Percentiles rank a stretch among this genome's conserved stretches.
Evolutionary conservation across 1,140 invertebrate species (phyloP).

Genomic region (Cydia pomonella): DNA sequence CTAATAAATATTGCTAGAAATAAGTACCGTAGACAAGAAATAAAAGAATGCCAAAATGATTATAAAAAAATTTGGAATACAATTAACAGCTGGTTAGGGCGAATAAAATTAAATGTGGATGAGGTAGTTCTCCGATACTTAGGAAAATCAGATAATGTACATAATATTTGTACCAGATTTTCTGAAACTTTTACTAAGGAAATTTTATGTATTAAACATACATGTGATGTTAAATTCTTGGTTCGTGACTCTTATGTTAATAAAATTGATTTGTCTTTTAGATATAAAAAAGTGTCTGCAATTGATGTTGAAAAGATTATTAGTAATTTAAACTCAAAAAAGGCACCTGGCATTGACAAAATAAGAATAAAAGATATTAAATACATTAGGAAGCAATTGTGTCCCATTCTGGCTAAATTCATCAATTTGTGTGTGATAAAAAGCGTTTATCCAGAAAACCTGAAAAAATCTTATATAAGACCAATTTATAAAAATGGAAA

Average conservation of each 20-base stretch:
- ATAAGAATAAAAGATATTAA: too few species aligned
- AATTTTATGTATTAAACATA: conserved; percentile 38
- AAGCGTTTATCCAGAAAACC: too few species aligned
- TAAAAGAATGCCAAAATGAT: not conserved
- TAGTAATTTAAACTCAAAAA: too few species aligned
- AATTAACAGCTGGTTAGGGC: not conserved
- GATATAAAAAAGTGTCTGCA: conserved; percentile 30
- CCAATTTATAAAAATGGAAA: too few species aligned
- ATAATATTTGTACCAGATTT: conserved; percentile 35
- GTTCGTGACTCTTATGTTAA: conserved; percentile 32
- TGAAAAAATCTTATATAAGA: too few species aligned
- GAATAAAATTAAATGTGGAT: not conserved
- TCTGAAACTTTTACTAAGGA: conserved; percentile 37
- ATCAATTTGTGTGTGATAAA: too few species aligned
- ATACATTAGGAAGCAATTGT: too few species aligned
- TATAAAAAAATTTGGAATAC: not conserved
- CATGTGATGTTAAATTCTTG: conserved; percentile 34
- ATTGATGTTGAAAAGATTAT: conserved; percentile 28
- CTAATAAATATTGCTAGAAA: not conserved
- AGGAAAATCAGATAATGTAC: not conserved
- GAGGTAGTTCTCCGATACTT: not conserved
- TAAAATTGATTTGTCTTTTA: conserved; percentile 16
- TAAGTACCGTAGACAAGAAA: not conserved
- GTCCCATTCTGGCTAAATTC: too few species aligned
- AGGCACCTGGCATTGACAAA: too few species aligned